Conservation (phyloP, 2,888 invertebrate genomes). For the Pammene fasciana region DNA sequence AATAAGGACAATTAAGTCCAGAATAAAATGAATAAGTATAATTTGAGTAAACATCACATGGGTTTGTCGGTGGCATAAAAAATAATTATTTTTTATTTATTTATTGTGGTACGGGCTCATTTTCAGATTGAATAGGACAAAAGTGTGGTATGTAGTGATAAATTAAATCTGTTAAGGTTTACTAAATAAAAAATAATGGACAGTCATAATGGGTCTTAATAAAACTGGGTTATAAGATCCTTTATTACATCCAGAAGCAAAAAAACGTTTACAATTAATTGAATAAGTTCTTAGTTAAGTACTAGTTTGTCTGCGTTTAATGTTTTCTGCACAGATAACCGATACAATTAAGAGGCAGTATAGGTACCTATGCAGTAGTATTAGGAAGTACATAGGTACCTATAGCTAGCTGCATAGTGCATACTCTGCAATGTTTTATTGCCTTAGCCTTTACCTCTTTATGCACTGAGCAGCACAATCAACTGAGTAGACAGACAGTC, state of each 20-base stretch:
- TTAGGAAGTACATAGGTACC: background rate
- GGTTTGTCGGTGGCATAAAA: background rate
- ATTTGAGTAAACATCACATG: conserved; percentile 4
- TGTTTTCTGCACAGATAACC: background rate
- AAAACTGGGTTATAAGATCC: background rate
- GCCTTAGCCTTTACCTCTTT: background rate
- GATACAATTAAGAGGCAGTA: background rate
- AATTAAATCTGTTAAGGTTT: too few relatives aligned
- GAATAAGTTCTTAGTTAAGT: background rate
- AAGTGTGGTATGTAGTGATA: too few relatives aligned
- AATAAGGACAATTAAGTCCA: conserved; percentile 22
- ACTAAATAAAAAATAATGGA: too few relatives aligned
- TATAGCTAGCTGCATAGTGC: background rate
- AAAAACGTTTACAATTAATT: background rate
- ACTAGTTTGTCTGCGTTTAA: background rate
- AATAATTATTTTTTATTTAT: background rate
- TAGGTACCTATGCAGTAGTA: background rate
- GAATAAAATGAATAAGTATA: conserved; percentile 1
- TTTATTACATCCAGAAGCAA: background rate
- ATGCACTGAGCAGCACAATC: background rate
- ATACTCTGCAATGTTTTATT: background rate
- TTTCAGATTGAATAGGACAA: too few relatives aligned
- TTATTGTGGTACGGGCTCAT: too few relatives aligned
- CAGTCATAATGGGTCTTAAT: background rate
- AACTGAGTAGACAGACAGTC: background rate